A percentile compares a stretch with the other conserved stretches of the same genome.
Evolutionary conservation across 2,797 vertebrate genomes (phyloP).

Genomic region (Lepidocolaptes lacrymiger): DNA sequence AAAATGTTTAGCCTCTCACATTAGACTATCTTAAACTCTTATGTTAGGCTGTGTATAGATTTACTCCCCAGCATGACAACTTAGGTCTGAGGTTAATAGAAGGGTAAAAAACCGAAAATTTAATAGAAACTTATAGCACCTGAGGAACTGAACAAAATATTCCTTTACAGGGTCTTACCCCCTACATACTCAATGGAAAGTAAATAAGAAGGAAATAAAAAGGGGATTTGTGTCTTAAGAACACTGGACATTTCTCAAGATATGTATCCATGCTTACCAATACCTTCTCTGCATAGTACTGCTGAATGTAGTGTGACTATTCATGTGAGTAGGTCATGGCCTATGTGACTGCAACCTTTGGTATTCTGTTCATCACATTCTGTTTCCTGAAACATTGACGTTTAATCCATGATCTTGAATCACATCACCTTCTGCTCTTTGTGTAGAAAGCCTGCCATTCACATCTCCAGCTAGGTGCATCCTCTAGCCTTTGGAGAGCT

Average conservation of each 20-base stretch:
- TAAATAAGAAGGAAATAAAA: not conserved
- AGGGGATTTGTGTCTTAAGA: not conserved
- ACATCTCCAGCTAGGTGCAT: not conserved
- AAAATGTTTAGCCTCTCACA: not conserved
- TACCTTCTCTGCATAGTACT: not conserved
- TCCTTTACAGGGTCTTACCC: not conserved
- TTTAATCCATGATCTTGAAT: not conserved
- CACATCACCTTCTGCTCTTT: not conserved
- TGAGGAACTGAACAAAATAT: not conserved
- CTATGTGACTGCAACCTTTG: fast-evolving
- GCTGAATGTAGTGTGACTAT: not conserved
- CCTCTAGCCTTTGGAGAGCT: not conserved
- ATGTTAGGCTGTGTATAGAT: not conserved
- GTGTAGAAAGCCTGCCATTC: not conserved
- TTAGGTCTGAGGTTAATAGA: not conserved
- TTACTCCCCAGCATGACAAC: fast-evolving
- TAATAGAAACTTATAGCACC: not conserved
- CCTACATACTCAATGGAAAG: not conserved
- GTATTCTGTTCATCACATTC: not conserved
- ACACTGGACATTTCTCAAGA: not conserved
- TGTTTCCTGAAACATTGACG: not conserved
- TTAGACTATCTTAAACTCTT: not conserved
- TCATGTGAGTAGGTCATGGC: not conserved
- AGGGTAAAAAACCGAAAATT: not conserved
- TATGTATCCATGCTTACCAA: not conserved